Evolutionary conservation across 2,113 vertebrate genomes (phyloP).

Genomic region (Stegostoma tigrinum): DNA sequence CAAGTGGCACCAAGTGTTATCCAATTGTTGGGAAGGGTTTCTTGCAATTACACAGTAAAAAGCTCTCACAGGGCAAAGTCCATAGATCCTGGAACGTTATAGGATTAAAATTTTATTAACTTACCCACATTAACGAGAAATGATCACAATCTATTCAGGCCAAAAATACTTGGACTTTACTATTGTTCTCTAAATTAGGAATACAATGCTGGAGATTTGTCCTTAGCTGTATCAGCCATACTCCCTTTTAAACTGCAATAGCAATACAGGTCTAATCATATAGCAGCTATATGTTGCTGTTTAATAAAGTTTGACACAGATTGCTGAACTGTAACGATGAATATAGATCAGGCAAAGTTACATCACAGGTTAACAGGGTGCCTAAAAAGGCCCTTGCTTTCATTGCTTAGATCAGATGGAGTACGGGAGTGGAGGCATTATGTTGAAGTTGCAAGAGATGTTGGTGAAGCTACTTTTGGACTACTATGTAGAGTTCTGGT

Average conservation of each 20-base stretch:
- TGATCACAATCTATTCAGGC: background rate
- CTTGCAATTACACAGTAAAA: background rate
- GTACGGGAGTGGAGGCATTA: too few species aligned
- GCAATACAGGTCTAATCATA: background rate
- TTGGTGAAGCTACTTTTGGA: too few species aligned
- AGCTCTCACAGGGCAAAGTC: background rate
- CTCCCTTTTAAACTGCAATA: background rate
- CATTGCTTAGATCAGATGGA: too few species aligned
- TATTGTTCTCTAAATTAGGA: background rate
- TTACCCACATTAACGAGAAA: background rate
- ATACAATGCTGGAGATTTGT: background rate
- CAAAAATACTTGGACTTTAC: background rate
- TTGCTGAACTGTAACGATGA: background rate
- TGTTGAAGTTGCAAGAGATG: too few species aligned
- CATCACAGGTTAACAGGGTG: too few species aligned
- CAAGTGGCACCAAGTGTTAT: background rate
- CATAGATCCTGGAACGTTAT: background rate
- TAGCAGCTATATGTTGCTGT: background rate
- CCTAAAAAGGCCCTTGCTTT: too few species aligned
- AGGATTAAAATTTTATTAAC: background rate
- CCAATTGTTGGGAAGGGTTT: background rate
- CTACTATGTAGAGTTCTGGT: too few species aligned
- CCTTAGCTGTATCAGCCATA: background rate
- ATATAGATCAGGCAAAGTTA: background rate
- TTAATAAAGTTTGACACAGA: background rate